Percentiles rank a stretch among this genome's conserved stretches.
These are phyloP conservation scores for Drosophila rufa DNA, from an alignment of 1,140 invertebrate genomes.

Conservation along the genomic window DNA sequence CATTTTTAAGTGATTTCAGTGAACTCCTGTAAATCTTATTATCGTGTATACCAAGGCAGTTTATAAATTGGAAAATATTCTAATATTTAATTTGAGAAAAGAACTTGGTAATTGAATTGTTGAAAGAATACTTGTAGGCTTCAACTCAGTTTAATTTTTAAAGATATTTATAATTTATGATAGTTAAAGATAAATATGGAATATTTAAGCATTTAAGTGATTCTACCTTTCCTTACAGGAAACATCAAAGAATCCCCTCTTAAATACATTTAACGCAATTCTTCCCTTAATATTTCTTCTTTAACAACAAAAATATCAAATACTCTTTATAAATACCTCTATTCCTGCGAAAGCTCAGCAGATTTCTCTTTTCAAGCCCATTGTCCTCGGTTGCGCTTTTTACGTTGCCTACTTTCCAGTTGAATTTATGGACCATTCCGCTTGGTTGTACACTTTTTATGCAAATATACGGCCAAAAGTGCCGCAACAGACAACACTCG, in stretches of 20 bases:
- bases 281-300: background rate
- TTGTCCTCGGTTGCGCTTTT: constrained; percentile 36
- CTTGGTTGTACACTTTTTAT: constrained; percentile 56
- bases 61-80: too few species aligned
- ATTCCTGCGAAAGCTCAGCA: background rate
- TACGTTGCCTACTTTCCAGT: constrained; percentile 48
- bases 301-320: background rate
- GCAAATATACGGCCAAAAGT: constrained; percentile 54
- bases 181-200: too few species aligned
- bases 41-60: too few species aligned
- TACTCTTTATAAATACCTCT: background rate
- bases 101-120: too few species aligned
- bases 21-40: too few species aligned
- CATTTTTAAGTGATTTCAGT: too few species aligned
- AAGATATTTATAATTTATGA: too few species aligned
- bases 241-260: background rate
- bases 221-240: too few species aligned
- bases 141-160: too few species aligned
- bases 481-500: constrained; percentile 51
- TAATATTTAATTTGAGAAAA: too few species aligned
- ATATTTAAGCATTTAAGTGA: too few species aligned
- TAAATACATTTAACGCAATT: background rate
- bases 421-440: constrained; percentile 50
- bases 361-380: constrained; percentile 13
- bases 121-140: too few species aligned